These are phyloP conservation scores for Lindbergichthys nudifrons DNA, from an alignment of 2,797 vertebrate species.

Conservation along the genomic window DNA sequence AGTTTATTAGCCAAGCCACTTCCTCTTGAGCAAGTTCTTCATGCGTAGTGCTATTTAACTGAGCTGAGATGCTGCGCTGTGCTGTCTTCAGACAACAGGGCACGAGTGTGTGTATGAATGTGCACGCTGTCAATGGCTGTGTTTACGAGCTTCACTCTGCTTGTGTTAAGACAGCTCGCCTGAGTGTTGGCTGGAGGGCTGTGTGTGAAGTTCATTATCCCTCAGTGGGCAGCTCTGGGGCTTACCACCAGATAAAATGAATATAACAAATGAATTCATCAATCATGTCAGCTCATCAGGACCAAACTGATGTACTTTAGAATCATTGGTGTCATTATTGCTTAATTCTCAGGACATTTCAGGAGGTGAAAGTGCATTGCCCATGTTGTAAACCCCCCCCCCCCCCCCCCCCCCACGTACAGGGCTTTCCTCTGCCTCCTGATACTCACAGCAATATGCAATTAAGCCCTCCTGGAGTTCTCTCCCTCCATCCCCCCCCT, in stretches of 20 bases:
- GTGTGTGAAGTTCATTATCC: constrained; percentile 55
- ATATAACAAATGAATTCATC: constrained; percentile 65
- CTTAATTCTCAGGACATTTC: constrained; percentile 36
- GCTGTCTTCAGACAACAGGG: background rate
- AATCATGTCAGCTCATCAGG: constrained; percentile 58
- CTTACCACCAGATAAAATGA: constrained; percentile 52
- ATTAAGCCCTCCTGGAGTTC: constrained; percentile 58
- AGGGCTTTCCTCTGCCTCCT: constrained; percentile 24
- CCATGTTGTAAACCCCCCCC: constrained; percentile 10
- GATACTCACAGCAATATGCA: constrained; percentile 66
- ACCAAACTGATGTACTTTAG: constrained; percentile 52
- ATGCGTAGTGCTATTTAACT: constrained; percentile 6
- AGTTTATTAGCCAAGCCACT: constrained; percentile 52
- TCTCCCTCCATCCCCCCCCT: constrained; percentile 25
- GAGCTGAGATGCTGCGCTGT: background rate
- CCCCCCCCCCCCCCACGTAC: background rate
- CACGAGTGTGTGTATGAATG: background rate
- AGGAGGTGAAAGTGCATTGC: constrained; percentile 32
- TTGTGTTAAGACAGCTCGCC: constrained; percentile 20
- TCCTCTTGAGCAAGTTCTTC: constrained; percentile 48
- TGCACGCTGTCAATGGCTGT: background rate
- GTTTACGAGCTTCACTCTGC: constrained; percentile 40
- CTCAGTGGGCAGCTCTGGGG: constrained; percentile 36
- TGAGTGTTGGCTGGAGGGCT: constrained; percentile 44
- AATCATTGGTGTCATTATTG: constrained; percentile 41